A percentile compares a stretch with the other conserved stretches of the same genome.
Evolutionary conservation across 2,888 invertebrate genomes (phyloP).

Genomic region (Melinaea marsaeus): DNA sequence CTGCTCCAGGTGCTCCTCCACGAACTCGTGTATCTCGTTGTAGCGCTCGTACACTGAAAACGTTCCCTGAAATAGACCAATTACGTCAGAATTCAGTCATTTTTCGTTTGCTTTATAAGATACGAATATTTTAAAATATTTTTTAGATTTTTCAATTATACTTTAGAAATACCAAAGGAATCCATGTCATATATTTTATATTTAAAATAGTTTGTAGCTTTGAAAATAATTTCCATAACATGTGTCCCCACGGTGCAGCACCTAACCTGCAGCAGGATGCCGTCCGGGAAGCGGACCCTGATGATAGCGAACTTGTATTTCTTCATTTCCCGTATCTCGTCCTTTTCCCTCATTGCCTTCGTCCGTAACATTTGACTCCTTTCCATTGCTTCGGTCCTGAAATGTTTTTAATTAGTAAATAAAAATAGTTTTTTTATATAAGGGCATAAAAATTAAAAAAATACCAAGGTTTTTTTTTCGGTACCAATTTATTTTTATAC

Average conservation of each 20-base stretch:
- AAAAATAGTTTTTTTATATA: constrained; percentile 1
- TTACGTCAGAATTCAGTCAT: too few species aligned
- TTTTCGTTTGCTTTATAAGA: too few species aligned
- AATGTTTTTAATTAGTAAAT: constrained; percentile 16
- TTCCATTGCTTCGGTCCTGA: constrained; percentile 86
- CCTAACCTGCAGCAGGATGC: constrained; percentile 85
- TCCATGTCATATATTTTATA: not conserved
- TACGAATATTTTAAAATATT: too few species aligned
- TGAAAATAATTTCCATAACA: too few species aligned
- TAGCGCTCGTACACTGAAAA: constrained; percentile 91
- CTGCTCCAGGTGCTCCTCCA: constrained; percentile 85
- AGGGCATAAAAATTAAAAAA: not conserved
- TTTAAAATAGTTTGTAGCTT: not conserved
- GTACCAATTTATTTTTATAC: too few species aligned
- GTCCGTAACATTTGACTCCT: constrained; percentile 91
- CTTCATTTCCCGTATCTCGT: constrained; percentile 87
- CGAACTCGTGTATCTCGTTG: constrained; percentile 85
- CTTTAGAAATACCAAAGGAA: too few species aligned
- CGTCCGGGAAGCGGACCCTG: constrained; percentile 92
- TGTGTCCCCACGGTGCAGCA: too few species aligned
- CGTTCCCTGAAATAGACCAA: constrained; percentile 82
- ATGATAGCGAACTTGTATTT: constrained; percentile 92
- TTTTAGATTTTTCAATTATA: too few species aligned
- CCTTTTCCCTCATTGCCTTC: constrained; percentile 96
- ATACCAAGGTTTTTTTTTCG: not conserved